phyloP scores from a whole-genome alignment of 2,113 vertebrate genomes.

The Myotis brandtii region DNA sequence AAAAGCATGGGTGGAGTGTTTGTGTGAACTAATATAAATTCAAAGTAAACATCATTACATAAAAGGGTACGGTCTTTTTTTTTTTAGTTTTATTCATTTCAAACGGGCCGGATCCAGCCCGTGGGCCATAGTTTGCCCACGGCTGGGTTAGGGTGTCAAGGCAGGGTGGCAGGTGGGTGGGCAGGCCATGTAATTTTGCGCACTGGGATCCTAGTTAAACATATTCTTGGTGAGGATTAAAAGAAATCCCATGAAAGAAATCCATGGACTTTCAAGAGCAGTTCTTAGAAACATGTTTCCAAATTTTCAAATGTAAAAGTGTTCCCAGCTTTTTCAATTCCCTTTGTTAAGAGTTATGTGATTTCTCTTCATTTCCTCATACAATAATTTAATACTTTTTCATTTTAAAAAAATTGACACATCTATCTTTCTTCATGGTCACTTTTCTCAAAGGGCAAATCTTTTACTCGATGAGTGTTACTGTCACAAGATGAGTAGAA shows the following conservation, averaged over 20 bases:
- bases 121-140: too few relatives aligned
- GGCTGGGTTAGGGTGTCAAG: too few relatives aligned
- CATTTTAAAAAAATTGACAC: not conserved
- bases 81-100: too few relatives aligned
- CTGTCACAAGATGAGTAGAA: not conserved
- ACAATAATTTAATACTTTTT: not conserved
- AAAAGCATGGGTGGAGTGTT: too few relatives aligned
- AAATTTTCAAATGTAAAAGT: not conserved
- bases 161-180: too few relatives aligned
- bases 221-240: too few relatives aligned
- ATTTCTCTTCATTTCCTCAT: constrained; percentile 33
- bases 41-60: too few relatives aligned
- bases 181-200: too few relatives aligned
- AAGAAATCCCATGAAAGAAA: not conserved
- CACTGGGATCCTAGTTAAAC: too few relatives aligned
- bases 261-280: not conserved
- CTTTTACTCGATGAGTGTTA: not conserved
- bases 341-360: not conserved
- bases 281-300: not conserved
- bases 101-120: too few relatives aligned
- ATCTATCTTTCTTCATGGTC: not conserved
- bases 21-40: too few relatives aligned
- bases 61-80: too few relatives aligned
- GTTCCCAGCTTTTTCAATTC: not conserved
- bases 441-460: not conserved